phyloP scores from a whole-genome alignment of 2,797 vertebrate genomes.

The Streptopelia turtur region DNA sequence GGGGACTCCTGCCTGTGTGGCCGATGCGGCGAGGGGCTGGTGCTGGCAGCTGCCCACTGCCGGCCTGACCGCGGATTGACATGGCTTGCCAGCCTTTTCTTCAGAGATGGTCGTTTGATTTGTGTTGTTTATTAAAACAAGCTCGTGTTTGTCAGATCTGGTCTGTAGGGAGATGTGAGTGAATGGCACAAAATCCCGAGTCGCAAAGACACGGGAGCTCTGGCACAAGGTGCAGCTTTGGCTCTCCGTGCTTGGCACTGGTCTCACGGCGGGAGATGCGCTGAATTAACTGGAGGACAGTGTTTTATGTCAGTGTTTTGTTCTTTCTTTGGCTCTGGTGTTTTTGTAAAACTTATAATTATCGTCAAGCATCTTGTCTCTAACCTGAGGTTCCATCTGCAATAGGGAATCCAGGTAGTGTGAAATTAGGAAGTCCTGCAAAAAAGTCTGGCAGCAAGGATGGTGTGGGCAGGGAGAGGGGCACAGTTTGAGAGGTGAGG shows the following conservation, averaged over 20 bases:
- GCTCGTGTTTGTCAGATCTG: neutral
- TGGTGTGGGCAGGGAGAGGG: neutral
- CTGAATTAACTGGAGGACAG: neutral
- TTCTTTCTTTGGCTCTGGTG: neutral
- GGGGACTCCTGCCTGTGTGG: neutral
- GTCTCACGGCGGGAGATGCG: neutral
- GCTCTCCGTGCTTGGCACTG: neutral
- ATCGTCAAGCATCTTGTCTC: neutral
- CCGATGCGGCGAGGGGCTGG: rapidly evolving
- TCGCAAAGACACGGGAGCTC: neutral
- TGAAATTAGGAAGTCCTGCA: neutral
- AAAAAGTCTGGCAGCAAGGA: neutral
- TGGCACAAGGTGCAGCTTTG: neutral
- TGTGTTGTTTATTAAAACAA: neutral
- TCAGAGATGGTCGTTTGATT: neutral
- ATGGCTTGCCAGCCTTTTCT: neutral
- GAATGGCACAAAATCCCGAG: neutral
- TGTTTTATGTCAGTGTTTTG: neutral
- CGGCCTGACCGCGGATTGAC: neutral
- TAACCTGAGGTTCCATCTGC: neutral
- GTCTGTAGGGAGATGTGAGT: neutral
- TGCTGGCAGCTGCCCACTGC: neutral
- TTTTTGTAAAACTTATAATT: neutral
- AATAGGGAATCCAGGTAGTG: neutral
- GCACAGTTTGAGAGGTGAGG: neutral